These are phyloP conservation scores for Tokudaia tokunoshimensis DNA, from an alignment of 2,797 vertebrate genomes.

Conservation along the genomic window DNA sequence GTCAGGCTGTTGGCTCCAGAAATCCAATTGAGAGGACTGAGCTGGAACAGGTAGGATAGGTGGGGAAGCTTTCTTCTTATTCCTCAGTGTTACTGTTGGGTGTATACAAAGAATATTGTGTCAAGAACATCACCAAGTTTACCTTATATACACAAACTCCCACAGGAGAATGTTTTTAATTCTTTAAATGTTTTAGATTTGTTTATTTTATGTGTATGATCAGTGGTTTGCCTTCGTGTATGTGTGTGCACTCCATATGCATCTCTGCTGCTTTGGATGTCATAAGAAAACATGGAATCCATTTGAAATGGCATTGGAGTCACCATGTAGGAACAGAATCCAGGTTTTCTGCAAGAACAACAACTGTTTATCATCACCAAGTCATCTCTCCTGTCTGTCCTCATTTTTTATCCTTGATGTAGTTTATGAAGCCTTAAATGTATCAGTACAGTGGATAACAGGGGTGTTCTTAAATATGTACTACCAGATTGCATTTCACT, in stretches of 20 bases:
- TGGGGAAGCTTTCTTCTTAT: not conserved
- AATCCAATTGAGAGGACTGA: not conserved
- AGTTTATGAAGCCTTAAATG: constrained; percentile 9
- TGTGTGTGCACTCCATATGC: rapidly evolving
- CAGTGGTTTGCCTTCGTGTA: not conserved
- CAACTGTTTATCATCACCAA: not conserved
- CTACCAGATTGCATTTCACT: constrained; percentile 15
- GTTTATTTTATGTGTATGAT: not conserved
- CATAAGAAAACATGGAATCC: not conserved
- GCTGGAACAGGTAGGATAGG: too few species aligned
- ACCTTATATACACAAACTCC: not conserved
- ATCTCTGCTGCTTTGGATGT: not conserved
- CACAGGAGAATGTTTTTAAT: not conserved
- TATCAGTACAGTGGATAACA: not conserved
- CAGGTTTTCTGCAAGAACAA: not conserved
- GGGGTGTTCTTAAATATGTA: not conserved
- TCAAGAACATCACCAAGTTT: not conserved
- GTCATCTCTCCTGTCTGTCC: not conserved
- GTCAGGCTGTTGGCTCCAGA: not conserved
- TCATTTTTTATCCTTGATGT: not conserved
- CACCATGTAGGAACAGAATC: not conserved
- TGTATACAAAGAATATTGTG: not conserved
- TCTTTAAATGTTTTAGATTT: not conserved
- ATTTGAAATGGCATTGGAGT: not conserved
- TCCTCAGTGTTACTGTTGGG: not conserved